Base-by-base conservation (phyloP, 2,888 invertebrate species). In the Drosophila gaucha region DNA sequence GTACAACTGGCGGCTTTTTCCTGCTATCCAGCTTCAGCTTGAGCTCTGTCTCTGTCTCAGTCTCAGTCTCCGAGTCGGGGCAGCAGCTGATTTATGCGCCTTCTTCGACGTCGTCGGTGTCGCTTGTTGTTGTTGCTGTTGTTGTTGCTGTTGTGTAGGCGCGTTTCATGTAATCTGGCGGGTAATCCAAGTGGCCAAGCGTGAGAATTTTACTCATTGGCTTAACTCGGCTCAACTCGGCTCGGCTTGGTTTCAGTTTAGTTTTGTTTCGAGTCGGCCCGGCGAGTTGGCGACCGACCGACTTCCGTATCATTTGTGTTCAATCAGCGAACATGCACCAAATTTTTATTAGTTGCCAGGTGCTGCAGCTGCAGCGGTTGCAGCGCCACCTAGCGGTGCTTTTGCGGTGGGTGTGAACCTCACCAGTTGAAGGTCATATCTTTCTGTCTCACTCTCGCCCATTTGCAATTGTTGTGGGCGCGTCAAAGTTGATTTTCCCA, bases 91-190 rank as follows among this genome's bases (percentile, higher is more conserved):
- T 82, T 86, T 82, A 82, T 82, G 82, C 84, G 84, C 80, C 78
- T 72, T 67, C 62, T 55, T 56, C 57, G 63, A 28, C 54, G 51
- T 62, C 58, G 66, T 38, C 49, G 70, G 31, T 50, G 67, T 49
- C 67, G 67, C 43, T 46, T 54, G 56, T 6, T 38, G 44, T 20
- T 46, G 65, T 16, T 67, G 67, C 3, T 50, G 52, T 6, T 66
- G 68, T 5, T 51, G 54, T 14, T 59, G 70, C 56, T 64, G 72
- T 65, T 69, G 86, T 84, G 86, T 86, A 83, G 87, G 87, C 85
- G 83, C 87, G 78, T 83, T 87, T 87, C 85, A 83, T 83, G 85
- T 87, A 83, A 84, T 87, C 86, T 84, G 84, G 84, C 84, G 85
- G 86, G 85, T 83, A 83, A 83, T 86, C 86, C 86, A 75, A 84